Evolutionary conservation across 1,140 invertebrate species (phyloP), one percentile per base, ranked within the genome.

Genomic region (Chelonus insularis): DNA sequence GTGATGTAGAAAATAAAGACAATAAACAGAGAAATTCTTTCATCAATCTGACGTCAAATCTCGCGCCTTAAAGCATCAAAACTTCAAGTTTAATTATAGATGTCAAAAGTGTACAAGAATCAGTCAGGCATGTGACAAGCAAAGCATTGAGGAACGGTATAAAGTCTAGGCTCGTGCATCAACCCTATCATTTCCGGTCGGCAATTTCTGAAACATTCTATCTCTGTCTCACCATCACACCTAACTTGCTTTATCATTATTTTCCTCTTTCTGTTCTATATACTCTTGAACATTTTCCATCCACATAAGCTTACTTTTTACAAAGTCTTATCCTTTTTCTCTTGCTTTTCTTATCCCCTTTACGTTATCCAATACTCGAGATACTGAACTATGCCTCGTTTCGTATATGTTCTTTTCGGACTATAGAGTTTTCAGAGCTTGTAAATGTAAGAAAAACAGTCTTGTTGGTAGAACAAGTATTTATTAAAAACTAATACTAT

Each of bases 141-240:
- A 21, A 29, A 55, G 52, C 52, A 55, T 55, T 12, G 36, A 55
- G 8, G 6, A 47, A 60, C 60, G 39, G 64, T 68, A 68, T 69
- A 65, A 69, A 71, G 69, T 69, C 67, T 63, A 63, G 62, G 63
- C 67, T 48, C 45, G 60, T 65, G 57, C 62, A 66, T 68, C 66
- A 64, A 62, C 65, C 65, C 67, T 68, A 67, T 68, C 66, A 71
- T 72, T 69, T 72, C 61, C 63, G 62, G 41, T 52, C 65, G 60
- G 69, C 52, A 60, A 57, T 71, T 70, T 57, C 52, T 50, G 63
- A 14, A 60, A 59, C 51, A 58, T 62, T 60, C 14, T 67, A 63
- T 56, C 60, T 21, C 57, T 41, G 14, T 36, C 25, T 47, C 52
- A 61, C 60, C 62, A 59, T 55, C 62, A 14, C 58, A 54, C 36